Evolutionary conservation across 2,888 invertebrate genomes (phyloP).

Genomic region (Dyspetes luteomarginatus): DNA sequence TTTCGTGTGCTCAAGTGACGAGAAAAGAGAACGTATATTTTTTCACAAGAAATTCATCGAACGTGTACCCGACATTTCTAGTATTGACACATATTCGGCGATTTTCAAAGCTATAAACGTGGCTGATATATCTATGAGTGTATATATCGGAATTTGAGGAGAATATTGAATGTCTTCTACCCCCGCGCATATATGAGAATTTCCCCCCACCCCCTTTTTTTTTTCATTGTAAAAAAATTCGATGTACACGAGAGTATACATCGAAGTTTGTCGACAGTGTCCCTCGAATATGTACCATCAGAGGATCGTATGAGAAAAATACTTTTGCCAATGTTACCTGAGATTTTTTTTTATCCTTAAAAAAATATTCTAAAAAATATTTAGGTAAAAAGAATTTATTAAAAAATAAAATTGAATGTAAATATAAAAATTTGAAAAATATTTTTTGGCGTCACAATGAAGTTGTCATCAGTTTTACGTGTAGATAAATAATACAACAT

Average conservation of each 20-base stretch:
- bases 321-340: not conserved
- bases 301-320: not conserved
- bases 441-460: not conserved
- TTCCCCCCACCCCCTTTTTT: not conserved
- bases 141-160: slow-evolving; percentile 24
- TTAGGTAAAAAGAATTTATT: not conserved
- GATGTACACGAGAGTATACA: too few relatives aligned
- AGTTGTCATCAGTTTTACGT: not conserved
- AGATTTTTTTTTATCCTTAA: slow-evolving; percentile 5
- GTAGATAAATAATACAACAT: not conserved
- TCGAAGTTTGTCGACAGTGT: too few relatives aligned
- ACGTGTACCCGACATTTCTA: slow-evolving; percentile 19
- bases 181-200: slow-evolving; percentile 12
- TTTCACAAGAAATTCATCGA: slow-evolving; percentile 16
- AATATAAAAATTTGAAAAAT: too few relatives aligned
- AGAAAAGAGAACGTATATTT: slow-evolving; percentile 1
- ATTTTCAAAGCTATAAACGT: slow-evolving; percentile 17
- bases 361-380: not conserved
- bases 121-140: not conserved
- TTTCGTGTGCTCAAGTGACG: not conserved
- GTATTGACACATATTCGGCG: slow-evolving; percentile 8
- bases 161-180: slow-evolving; percentile 47
- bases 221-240: not conserved
- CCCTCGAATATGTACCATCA: too few relatives aligned
- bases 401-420: too few relatives aligned